Percentiles rank a stretch among this genome's conserved stretches.
phyloP scores from a whole-genome alignment of 2,888 invertebrate species.

The Sarcophaga carnaria region DNA sequence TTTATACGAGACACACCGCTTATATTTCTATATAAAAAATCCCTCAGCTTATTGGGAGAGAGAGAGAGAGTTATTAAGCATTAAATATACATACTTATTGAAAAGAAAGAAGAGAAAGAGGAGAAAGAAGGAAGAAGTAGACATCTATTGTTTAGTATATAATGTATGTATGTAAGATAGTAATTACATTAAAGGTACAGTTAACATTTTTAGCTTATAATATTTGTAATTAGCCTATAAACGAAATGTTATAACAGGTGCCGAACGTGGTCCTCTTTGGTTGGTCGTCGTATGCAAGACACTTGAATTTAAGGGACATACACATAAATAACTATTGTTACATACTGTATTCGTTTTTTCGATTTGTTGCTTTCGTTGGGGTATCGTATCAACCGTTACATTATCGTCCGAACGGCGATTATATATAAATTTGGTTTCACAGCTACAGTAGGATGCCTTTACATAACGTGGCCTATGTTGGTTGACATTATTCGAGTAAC shows the following conservation, averaged over 20 bases:
- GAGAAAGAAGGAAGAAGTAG: too few relatives aligned
- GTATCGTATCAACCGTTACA: conserved; percentile 71
- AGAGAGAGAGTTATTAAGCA: too few relatives aligned
- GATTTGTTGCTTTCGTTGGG: conserved; percentile 22
- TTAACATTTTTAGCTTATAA: too few relatives aligned
- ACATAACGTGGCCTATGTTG: conserved; percentile 64
- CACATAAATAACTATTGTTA: conserved; percentile 75
- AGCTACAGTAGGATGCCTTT: conserved; percentile 74
- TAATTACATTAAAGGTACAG: too few relatives aligned
- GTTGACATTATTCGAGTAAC: conserved; percentile 26
- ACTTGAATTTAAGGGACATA: conserved; percentile 77
- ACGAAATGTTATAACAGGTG: conserved; percentile 79
- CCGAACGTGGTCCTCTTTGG: conserved; percentile 78
- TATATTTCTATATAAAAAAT: background rate
- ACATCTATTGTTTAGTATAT: too few relatives aligned
- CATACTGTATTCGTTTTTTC: conserved; percentile 37
- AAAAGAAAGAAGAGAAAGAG: too few relatives aligned
- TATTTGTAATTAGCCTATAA: conserved; percentile 71
- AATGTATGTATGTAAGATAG: too few relatives aligned
- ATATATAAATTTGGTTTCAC: conserved; percentile 78
- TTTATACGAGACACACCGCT: conserved; percentile 37
- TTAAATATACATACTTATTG: too few relatives aligned
- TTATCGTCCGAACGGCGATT: conserved; percentile 79
- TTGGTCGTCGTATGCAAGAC: conserved; percentile 52
- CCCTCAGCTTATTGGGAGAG: background rate